A percentile compares a stretch with the other conserved stretches of the same genome.
Conservation (phyloP, 2,797 vertebrate genomes). For the Eremophila alpestris region DNA sequence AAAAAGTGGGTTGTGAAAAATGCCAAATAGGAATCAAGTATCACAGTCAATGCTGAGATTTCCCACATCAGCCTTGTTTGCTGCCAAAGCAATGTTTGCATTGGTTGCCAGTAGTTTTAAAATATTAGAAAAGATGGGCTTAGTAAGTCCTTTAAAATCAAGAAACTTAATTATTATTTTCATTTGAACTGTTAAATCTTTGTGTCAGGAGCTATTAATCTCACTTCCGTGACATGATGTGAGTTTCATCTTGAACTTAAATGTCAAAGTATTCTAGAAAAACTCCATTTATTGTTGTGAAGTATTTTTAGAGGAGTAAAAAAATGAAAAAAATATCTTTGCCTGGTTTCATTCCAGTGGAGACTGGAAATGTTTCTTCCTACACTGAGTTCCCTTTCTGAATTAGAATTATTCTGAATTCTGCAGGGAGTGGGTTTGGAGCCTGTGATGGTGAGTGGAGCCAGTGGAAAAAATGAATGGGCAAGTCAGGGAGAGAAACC, state of each 20-base stretch:
- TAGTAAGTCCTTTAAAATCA: background rate
- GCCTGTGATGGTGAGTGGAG: background rate
- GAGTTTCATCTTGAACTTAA: background rate
- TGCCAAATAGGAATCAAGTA: background rate
- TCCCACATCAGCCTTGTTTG: background rate
- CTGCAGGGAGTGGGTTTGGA: background rate
- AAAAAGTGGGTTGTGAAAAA: background rate
- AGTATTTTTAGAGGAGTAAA: background rate
- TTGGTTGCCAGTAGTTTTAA: background rate
- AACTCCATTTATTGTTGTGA: background rate
- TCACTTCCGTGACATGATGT: background rate
- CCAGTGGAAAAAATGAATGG: background rate
- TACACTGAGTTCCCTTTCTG: background rate
- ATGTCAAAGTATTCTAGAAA: background rate
- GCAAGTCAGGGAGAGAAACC: background rate
- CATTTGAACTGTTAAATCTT: background rate
- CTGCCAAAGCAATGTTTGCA: background rate
- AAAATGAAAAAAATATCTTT: background rate
- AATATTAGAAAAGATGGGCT: background rate
- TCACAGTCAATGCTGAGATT: background rate
- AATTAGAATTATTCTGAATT: background rate
- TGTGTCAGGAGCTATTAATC: background rate
- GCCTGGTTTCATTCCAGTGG: background rate
- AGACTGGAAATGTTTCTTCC: background rate
- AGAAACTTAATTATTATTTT: background rate